These are phyloP conservation scores for Alces alces DNA, from an alignment of 2,113 vertebrate genomes.

Conservation along the genomic window DNA sequence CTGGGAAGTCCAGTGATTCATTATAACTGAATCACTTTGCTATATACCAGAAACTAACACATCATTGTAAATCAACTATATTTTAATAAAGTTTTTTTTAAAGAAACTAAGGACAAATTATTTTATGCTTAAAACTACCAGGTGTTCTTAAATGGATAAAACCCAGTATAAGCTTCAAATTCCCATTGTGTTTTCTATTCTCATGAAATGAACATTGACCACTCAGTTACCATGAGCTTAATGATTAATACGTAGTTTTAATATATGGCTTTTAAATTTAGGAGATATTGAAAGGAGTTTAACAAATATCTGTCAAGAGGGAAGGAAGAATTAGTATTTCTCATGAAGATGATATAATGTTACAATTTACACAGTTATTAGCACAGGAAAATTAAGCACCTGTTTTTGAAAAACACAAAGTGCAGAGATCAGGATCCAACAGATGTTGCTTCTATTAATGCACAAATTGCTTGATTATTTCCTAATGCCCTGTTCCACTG, in stretches of 20 bases:
- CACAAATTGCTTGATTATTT: not conserved
- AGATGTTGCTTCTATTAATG: not conserved
- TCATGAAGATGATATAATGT: conserved; percentile 7
- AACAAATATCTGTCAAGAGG: conserved; percentile 51
- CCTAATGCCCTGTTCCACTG: not conserved
- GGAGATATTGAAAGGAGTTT: not conserved
- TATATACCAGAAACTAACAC: not conserved
- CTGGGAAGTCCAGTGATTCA: not conserved
- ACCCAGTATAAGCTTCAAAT: not conserved
- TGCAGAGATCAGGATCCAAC: not conserved
- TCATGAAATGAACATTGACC: not conserved
- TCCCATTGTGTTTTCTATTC: not conserved
- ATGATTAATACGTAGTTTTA: conserved; percentile 18
- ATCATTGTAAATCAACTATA: not conserved
- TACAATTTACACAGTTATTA: conserved; percentile 26
- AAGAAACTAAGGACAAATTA: not conserved
- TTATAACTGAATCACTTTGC: not conserved
- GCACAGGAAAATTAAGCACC: conserved; percentile 4
- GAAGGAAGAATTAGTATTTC: not conserved
- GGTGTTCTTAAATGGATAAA: conserved; percentile 6
- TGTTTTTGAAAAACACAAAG: not conserved
- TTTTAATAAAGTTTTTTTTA: not conserved
- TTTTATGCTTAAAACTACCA: not conserved
- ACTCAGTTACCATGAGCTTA: not conserved
- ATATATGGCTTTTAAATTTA: conserved; percentile 33